These are phyloP conservation scores for Epirrhoe alternata DNA, from an alignment of 2,888 invertebrate genomes.

Conservation along the genomic window DNA sequence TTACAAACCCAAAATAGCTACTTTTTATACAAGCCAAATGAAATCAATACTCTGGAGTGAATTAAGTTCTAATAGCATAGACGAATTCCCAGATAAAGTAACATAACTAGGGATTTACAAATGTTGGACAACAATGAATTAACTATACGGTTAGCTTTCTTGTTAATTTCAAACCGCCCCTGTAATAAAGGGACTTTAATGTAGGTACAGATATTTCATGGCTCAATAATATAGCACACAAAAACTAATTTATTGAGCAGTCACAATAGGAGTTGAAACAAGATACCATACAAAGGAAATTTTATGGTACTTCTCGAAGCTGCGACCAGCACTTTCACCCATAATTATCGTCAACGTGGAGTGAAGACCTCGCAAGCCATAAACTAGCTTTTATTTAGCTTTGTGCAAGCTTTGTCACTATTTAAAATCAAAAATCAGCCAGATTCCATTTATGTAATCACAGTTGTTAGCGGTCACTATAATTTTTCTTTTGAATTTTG, in stretches of 20 bases:
- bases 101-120: slow-evolving; percentile 17
- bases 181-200: background rate
- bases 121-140: slow-evolving; percentile 14
- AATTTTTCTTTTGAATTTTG: too few relatives aligned
- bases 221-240: slow-evolving; percentile 2
- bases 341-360: too few relatives aligned
- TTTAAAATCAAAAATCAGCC: too few relatives aligned
- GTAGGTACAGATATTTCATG: slow-evolving; percentile 14
- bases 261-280: background rate
- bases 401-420: background rate
- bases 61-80: slow-evolving; percentile 13
- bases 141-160: slow-evolving; percentile 4
- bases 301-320: background rate
- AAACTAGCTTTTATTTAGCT: background rate
- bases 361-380: too few relatives aligned
- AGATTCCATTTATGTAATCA: too few relatives aligned
- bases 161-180: slow-evolving; percentile 1
- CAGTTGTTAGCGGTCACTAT: too few relatives aligned
- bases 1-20: slow-evolving; percentile 38
- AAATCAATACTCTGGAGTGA: slow-evolving; percentile 18
- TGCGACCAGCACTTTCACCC: too few relatives aligned
- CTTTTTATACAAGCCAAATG: slow-evolving; percentile 38
- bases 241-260: background rate
- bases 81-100: slow-evolving; percentile 9
- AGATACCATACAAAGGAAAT: background rate